Conservation (phyloP, 1,140 invertebrate genomes). For the Bombus huntii region DNA sequence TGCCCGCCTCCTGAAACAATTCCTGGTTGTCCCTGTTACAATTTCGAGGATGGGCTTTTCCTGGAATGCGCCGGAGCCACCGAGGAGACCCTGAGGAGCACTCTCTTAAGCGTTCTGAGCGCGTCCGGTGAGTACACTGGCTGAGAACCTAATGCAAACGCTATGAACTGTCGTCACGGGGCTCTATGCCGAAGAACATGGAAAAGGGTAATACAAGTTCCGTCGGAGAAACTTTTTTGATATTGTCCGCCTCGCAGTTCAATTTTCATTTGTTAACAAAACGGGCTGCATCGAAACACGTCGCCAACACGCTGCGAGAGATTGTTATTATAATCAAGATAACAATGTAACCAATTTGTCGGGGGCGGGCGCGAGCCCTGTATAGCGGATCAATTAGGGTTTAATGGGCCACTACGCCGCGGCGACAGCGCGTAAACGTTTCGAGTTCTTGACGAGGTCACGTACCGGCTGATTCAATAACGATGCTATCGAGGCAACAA, state of each 20-base stretch:
- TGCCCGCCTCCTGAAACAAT: conserved; percentile 79
- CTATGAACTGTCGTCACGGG: too few relatives aligned
- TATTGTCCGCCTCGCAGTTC: neutral
- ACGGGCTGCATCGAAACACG: neutral
- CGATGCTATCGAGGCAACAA: neutral
- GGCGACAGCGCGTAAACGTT: neutral
- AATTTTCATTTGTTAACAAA: conserved; percentile 33
- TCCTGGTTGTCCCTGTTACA: conserved; percentile 91
- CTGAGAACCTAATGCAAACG: too few relatives aligned
- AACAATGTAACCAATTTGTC: conserved; percentile 2
- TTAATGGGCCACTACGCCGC: neutral
- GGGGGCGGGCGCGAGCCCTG: neutral
- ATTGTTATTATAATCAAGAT: conserved; percentile 23
- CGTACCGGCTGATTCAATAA: neutral
- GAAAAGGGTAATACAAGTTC: neutral
- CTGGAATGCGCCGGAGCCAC: conserved; percentile 93
- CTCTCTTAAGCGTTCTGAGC: conserved; percentile 83
- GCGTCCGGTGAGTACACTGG: conserved; percentile 67
- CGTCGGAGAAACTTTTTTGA: conserved; percentile 2
- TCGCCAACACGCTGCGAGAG: neutral
- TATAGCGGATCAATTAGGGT: conserved; percentile 31
- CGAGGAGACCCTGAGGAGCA: conserved; percentile 83
- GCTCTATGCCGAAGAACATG: neutral
- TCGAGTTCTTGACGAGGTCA: neutral
- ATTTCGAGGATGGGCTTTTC: conserved; percentile 94